phyloP scores from a whole-genome alignment of 64 coral and sea anemone species.

The Montipora sp. region DNA sequence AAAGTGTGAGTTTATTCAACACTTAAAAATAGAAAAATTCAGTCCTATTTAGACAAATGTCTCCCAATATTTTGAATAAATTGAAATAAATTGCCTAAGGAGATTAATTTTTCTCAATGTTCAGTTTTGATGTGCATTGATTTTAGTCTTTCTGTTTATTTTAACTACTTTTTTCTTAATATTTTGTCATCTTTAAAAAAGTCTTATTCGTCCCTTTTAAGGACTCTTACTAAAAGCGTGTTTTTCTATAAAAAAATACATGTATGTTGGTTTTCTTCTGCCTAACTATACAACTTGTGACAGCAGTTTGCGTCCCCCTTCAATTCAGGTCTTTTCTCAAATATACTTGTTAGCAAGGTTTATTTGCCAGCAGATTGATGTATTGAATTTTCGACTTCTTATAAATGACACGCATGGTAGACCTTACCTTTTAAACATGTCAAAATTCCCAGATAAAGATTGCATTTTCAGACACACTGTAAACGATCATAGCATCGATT shows the following conservation, averaged over 20 bases:
- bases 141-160: not conserved
- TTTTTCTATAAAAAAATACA: no score
- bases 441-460: not conserved
- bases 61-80: not conserved
- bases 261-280: not conserved
- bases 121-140: not conserved
- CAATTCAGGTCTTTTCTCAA: not conserved
- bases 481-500: not conserved
- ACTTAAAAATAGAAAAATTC: not conserved
- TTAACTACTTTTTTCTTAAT: not conserved
- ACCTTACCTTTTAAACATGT: not conserved
- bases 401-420: not conserved
- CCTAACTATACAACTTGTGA: not conserved
- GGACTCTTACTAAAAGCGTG: no score
- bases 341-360: not conserved
- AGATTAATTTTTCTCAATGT: not conserved
- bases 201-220: not conserved
- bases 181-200: not conserved
- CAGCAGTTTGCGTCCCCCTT: not conserved
- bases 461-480: not conserved
- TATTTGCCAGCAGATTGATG: not conserved
- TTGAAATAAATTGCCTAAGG: not conserved
- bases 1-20: no score
- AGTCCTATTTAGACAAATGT: not conserved
- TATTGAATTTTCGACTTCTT: not conserved